Evolutionary conservation across 2,797 vertebrate species (phyloP).

Genomic region (Notoglanidium macrostoma): DNA sequence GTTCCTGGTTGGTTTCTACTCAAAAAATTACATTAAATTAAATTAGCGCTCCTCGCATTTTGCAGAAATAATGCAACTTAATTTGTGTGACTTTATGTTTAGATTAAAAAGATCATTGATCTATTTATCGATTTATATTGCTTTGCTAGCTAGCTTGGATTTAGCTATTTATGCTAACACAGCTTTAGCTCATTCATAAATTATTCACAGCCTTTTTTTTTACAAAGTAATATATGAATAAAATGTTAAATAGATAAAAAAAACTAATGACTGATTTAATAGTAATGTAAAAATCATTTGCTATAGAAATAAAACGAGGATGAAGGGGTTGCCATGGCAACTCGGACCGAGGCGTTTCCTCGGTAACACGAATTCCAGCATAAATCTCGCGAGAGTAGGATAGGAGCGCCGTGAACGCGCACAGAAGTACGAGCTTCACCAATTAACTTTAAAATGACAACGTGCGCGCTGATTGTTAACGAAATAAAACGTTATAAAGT

Average conservation of each 20-base stretch:
- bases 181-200: background rate
- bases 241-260: background rate
- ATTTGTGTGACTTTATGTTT: background rate
- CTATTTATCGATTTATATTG: background rate
- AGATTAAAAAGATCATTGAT: background rate
- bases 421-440: background rate
- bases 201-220: background rate
- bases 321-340: conserved; percentile 24
- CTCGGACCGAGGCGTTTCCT: background rate
- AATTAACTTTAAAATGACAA: background rate
- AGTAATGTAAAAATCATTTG: background rate
- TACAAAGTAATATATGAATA: background rate
- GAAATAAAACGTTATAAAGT: background rate
- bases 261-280: background rate
- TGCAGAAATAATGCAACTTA: background rate
- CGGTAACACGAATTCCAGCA: background rate
- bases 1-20: background rate
- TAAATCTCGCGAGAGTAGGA: background rate
- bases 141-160: background rate
- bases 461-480: background rate
- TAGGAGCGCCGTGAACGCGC: background rate
- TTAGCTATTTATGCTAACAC: background rate
- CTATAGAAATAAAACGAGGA: background rate
- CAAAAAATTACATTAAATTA: too few species aligned
- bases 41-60: background rate